Base-by-base conservation (phyloP, 2,113 vertebrate species). In the Oenanthe melanoleuca region DNA sequence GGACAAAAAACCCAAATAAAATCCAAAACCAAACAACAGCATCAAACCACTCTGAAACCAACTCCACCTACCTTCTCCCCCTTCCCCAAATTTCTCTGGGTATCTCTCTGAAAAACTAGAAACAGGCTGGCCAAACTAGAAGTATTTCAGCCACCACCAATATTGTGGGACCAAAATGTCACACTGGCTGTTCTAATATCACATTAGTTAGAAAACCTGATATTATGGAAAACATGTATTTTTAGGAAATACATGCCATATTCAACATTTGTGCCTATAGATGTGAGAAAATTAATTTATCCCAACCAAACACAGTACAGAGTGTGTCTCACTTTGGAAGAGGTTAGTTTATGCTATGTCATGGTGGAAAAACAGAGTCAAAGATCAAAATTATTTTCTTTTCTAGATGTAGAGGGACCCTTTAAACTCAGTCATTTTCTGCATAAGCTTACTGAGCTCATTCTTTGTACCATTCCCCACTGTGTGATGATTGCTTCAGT, bases 51-150 rank as follows among this genome's bases (percentile, higher is more conserved):
- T 2, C 14, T 3, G 9, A 50, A 59, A 44, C 11, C 15, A 66
- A 12, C 5, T 63, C 3, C 14, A 29, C 2, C 1, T 34, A 31
- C 5, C 12, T 29, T 5, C 4, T 12, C 9, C 14, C 4, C 2
- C 5, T 5, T 5, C 6, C 7, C 6, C 26, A 61, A 10, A 34
- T 52, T 37, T 65, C 6, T 28, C 14, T 55, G 12, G 14, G 4
- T 4, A 23, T 71, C 23, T 75, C 7, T 4, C 20, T 67, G 61
- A 31, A 82, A 81, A n/a, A 19, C 28, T 86, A 74, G 34, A 64
- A 82, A 49, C 14, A 56, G 21, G 14, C 20, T 83, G 63, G 34
- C 15, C 10, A 47, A 67, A 22, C 34, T 20, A 42, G 17, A 63
- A 23, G 3, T 21, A 12, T 28, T 82, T 49, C 12, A 59, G 15